Conservation (phyloP, 53 echinoderm and acorn worm genomes). For the Hippasteria phrygiana region DNA sequence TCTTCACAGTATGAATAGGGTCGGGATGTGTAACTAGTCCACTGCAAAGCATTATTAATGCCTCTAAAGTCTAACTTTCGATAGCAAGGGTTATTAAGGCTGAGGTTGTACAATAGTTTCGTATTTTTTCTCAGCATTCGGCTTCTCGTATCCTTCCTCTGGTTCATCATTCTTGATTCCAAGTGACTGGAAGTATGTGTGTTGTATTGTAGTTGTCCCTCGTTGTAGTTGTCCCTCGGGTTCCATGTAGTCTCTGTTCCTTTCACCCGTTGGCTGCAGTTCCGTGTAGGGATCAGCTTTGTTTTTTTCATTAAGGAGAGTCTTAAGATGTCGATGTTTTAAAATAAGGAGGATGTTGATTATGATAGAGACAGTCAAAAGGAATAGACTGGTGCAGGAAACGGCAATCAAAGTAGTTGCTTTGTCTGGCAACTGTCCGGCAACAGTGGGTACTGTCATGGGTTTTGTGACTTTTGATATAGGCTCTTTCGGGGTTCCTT, state of each 20-base stretch:
- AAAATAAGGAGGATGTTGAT: too few species aligned
- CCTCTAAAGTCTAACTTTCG: too few species aligned
- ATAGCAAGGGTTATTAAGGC: not conserved
- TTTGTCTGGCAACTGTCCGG: too few species aligned
- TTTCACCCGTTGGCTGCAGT: slow-evolving; percentile 52
- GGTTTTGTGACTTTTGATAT: too few species aligned
- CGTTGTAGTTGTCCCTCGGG: not conserved
- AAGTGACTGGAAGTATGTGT: slow-evolving; percentile 14
- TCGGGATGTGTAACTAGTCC: too few species aligned
- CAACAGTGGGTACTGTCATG: not conserved
- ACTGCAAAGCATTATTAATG: too few species aligned
- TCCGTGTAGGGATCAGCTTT: slow-evolving; percentile 37
- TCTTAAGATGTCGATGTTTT: not conserved
- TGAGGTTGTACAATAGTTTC: not conserved
- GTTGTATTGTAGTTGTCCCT: not conserved
- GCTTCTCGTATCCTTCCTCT: not conserved
- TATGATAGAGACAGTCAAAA: too few species aligned
- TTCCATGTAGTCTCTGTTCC: slow-evolving; percentile 24
- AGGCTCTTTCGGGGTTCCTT: too few species aligned
- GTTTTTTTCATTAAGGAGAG: not conserved
- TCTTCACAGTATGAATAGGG: too few species aligned
- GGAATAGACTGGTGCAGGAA: not conserved
- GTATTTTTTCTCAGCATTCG: slow-evolving; percentile 1
- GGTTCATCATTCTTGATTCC: not conserved
- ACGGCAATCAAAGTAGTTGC: not conserved